Evolutionary conservation across 2,888 invertebrate species (phyloP).

Genomic region (Caradrina clavipalpis): DNA sequence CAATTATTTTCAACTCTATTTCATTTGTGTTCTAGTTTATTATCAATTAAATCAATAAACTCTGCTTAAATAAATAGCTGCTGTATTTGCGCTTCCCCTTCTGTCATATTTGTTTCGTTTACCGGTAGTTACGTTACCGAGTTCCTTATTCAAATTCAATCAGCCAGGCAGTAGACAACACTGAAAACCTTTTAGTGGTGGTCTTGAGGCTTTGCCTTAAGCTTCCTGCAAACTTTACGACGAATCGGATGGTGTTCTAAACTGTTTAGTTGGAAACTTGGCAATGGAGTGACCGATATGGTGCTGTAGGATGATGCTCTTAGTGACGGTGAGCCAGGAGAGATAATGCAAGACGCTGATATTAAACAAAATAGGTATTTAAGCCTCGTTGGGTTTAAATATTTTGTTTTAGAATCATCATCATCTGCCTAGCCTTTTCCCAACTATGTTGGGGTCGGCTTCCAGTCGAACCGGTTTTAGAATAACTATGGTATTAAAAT

Average conservation of each 20-base stretch:
- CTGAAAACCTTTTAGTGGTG: conserved; percentile 67
- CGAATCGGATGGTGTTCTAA: conserved; percentile 24
- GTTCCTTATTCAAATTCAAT: conserved; percentile 61
- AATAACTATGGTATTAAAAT: too few relatives aligned
- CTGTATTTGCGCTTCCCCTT: neutral
- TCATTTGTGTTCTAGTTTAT: too few relatives aligned
- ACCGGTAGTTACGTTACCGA: conserved; percentile 35
- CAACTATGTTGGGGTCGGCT: too few relatives aligned
- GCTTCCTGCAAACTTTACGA: conserved; percentile 41
- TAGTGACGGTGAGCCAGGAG: neutral
- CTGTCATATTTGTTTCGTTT: conserved; percentile 22
- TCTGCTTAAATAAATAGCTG: neutral
- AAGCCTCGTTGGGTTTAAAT: too few relatives aligned
- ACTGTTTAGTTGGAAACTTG: conserved; percentile 10
- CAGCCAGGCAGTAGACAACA: conserved; percentile 58
- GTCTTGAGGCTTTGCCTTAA: conserved; percentile 43
- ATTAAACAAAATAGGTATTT: too few relatives aligned
- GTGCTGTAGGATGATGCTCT: neutral
- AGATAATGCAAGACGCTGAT: neutral
- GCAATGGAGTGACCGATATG: conserved; percentile 7
- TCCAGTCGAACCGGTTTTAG: too few relatives aligned
- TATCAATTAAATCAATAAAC: neutral
- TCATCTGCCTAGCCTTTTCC: too few relatives aligned
- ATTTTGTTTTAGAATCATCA: too few relatives aligned
- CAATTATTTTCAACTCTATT: too few relatives aligned